phyloP scores from a whole-genome alignment of 2,888 invertebrate species.

The Acheta domesticus region DNA sequence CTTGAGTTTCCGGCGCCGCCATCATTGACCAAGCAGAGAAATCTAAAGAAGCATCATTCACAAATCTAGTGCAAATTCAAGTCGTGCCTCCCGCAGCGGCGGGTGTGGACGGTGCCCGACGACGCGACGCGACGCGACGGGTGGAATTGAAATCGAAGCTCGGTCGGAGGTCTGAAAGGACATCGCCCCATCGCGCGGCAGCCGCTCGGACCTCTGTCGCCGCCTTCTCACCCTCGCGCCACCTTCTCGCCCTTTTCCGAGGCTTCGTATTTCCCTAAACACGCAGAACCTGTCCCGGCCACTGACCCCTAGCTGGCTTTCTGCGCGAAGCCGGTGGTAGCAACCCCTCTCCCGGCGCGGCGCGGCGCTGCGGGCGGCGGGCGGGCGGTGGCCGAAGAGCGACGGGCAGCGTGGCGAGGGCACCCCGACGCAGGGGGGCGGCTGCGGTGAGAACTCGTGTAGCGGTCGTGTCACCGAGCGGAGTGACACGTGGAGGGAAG shows the following conservation, averaged over 20 bases:
- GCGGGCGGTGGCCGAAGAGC: no score
- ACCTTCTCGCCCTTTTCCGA: not conserved
- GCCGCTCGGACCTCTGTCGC: not conserved
- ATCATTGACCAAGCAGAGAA: no score
- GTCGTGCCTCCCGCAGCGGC: no score
- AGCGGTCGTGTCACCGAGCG: not conserved
- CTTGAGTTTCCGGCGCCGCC: no score
- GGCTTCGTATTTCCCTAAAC: not conserved
- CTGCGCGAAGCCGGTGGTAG: not conserved
- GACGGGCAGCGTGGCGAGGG: no score
- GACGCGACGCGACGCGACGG: not conserved
- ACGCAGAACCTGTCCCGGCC: constrained; percentile 8
- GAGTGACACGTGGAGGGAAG: not conserved
- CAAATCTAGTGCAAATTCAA: no score
- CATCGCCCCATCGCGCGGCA: not conserved
- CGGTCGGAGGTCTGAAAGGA: not conserved
- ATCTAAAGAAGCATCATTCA: no score
- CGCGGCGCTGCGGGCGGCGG: not conserved
- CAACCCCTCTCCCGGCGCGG: not conserved
- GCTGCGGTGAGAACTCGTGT: not conserved
- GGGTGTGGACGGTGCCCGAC: no score
- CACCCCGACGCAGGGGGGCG: not conserved
- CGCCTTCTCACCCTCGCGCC: not conserved
- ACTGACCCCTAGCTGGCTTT: not conserved
- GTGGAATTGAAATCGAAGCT: not conserved